Base-by-base conservation (phyloP, 1,140 invertebrate genomes). In the Pissodes strobi region DNA sequence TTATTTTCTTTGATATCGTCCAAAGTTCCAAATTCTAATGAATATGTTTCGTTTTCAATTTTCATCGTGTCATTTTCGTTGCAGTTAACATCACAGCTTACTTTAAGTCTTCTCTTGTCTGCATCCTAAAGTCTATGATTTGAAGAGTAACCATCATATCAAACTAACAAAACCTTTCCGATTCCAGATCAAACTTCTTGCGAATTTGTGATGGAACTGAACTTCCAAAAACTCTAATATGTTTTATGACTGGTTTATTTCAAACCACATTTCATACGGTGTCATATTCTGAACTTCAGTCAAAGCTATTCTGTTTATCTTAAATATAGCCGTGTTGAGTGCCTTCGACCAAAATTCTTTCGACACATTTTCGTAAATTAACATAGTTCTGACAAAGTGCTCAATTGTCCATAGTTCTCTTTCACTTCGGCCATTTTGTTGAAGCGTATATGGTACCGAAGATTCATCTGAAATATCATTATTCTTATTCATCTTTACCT, bases 281-380 rank as follows among this genome's bases (percentile, higher is more conserved):
- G 39, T 60, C 41, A 51, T 67, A 13, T 65, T 61, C 56, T 41
- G 17, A 45, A 39, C 30, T 58, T 68, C 52, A 27, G 5, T 61
- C 5, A 55, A 59, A 18, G 45, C 49, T 2, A 73, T 77, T 60
- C 73, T 45, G 64, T 81, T 81, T 19, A 78, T 43, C 13, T 76
- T 56, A 65, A 78, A 78, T 8, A 71, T 74, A 15, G 76, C 76
- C 1, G 76, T 80, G 34, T 72, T 70, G 0, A 79, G 67, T 8
- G 81, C 79, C 74, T 84, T 81, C 2, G 76, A 77, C 82, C 80
- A 84, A 39, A 79, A 71, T 4, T 59, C 22, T 34, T 76, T 69
- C 15, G 73, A 69, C 15, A 83, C 55, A 30, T 76, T 57, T 15
- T 74, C 68, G 5, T 71, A 62, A 8, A 73, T 23, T 2, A 83